A percentile compares a stretch with the other conserved stretches of the same genome.
Conservation (phyloP, 2,888 invertebrate genomes). For the Tricholauxania praeusta region DNA sequence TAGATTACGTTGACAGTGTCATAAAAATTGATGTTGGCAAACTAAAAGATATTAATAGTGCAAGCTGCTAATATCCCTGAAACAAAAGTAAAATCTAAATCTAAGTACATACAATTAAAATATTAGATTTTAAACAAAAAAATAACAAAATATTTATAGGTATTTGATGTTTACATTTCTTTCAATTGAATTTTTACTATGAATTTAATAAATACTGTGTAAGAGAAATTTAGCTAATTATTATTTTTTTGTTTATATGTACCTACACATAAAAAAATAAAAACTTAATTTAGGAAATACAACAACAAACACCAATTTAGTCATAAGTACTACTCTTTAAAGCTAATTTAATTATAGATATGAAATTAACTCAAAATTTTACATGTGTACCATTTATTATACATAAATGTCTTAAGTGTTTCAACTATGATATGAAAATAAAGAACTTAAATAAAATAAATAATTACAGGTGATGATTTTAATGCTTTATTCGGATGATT, state of each 20-base stretch:
- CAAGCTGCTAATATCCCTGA: background rate
- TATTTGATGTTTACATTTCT: constrained; percentile 28
- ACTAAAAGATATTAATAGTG: too few species aligned
- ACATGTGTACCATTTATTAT: constrained; percentile 20
- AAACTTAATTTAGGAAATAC: background rate
- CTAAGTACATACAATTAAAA: too few species aligned
- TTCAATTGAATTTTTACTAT: constrained; percentile 27
- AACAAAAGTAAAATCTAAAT: background rate
- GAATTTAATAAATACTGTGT: constrained; percentile 9
- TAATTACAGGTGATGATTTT: background rate
- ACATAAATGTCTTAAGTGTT: constrained; percentile 27
- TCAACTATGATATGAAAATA: constrained; percentile 12
- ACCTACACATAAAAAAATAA: background rate
- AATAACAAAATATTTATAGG: constrained; percentile 9
- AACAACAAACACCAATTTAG: constrained; percentile 30
- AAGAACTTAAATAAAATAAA: constrained; percentile 7
- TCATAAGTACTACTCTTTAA: constrained; percentile 9
- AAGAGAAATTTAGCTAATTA: constrained; percentile 20
- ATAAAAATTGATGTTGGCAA: background rate
- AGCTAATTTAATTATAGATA: background rate
- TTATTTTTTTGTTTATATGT: constrained; percentile 9
- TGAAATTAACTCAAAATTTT: constrained; percentile 4
- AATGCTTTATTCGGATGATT: background rate
- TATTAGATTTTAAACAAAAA: constrained; percentile 5
- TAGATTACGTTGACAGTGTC: background rate